Evolutionary conservation across 2,797 vertebrate genomes (phyloP), one percentile per base, ranked within the genome.

Genomic region (Darevskia mixta): DNA sequence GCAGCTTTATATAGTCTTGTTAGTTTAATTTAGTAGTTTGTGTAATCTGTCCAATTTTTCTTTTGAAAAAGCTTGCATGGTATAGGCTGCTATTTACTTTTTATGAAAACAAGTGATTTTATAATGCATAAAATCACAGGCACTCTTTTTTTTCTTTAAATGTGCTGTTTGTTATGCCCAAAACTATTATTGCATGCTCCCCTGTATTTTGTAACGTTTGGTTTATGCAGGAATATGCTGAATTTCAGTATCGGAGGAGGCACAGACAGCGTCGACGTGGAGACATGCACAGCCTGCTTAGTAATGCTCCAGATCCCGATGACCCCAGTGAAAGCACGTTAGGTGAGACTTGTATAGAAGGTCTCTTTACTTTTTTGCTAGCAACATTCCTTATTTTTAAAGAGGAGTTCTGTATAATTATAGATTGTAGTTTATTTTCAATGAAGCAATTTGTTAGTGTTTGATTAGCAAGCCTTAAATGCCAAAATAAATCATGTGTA

Each of bases 181-280:
- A 90, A 95, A 95, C 93, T 93, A 95, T 94, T 93, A 71, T 90
- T 97, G 96, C 96, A 97, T 97, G 96, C 96, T 96, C 95, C 96
- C 95, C 94, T 96, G 95, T 97, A 93, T 96, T 97, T 95, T 97
- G 95, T 97, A 96, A 96, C 96, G 93, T 96, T 95, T 96, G 96
- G 94, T 96, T 96, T 95, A 95, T 97, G 91, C 96, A 99, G 99
- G 99, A 99, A 96, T 99, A 99, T 95, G 98, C 98, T 94, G 99
- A 99, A 97, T 99, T 99, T 97, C 99, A 99, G 98, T 99, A 99
- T 96, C 97, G 99, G 95, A 97, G 98, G 94, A 97, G 98, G 94
- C 98, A 99, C 90, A 96, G 99, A 77, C 98, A 99, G 90, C 98
- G 98, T 45, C 97, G 98, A 35, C 96, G 99, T 80, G 98, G 98